Conservation (phyloP, 1,140 invertebrate genomes). For the Yoshiicerus persimilis region DNA sequence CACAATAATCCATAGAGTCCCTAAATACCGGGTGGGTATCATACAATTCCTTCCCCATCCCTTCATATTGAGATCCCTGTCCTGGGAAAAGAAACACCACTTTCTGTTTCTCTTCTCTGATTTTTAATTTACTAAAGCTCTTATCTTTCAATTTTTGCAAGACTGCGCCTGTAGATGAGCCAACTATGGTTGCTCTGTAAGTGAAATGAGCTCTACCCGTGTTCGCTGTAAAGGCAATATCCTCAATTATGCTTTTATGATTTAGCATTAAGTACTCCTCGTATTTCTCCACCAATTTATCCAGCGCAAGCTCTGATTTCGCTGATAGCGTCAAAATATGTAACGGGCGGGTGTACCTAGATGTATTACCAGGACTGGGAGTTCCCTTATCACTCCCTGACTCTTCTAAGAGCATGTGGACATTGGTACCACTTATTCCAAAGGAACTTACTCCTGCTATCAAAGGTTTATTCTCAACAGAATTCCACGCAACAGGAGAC, state of each 20-base stretch:
- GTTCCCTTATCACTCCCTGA: neutral
- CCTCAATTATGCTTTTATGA: neutral
- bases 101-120: neutral
- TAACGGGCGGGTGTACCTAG: neutral
- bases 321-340: slow-evolving; percentile 23
- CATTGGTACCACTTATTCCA: slow-evolving; percentile 37
- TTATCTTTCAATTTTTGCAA: neutral
- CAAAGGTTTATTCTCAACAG: neutral
- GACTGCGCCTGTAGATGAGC: neutral
- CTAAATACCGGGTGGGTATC: slow-evolving; percentile 23
- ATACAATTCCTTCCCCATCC: slow-evolving; percentile 35
- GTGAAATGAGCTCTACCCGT: slow-evolving; percentile 23
- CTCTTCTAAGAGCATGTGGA: slow-evolving; percentile 35
- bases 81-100: slow-evolving; percentile 39
- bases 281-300: neutral
- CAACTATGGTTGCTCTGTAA: neutral
- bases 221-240: slow-evolving; percentile 26
- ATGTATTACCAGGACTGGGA: neutral
- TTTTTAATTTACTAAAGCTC: neutral
- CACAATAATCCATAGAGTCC: slow-evolving; percentile 21
- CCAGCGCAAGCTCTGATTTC: slow-evolving; percentile 20
- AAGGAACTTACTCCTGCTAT: slow-evolving; percentile 36
- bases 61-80: slow-evolving; percentile 39
- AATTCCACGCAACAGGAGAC: neutral
- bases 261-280: neutral